Conservation (phyloP, 23 tunicate genomes). For the Diplosoma virens region DNA sequence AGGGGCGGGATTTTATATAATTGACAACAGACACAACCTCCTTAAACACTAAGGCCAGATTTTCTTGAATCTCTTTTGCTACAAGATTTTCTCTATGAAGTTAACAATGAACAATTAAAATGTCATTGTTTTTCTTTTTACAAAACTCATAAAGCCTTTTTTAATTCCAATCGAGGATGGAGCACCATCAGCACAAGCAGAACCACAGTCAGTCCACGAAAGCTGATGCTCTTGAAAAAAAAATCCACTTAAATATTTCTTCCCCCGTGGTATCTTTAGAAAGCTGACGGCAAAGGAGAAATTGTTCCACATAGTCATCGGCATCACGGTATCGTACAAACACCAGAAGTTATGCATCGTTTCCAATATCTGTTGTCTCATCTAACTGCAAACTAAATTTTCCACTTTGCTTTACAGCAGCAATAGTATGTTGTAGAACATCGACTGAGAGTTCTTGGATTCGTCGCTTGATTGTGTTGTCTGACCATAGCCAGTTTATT, state of each 20-base stretch:
- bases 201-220: slow-evolving; percentile 7
- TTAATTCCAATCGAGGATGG: too few relatives aligned
- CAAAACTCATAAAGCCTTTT: too few relatives aligned
- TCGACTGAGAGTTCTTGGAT: slow-evolving; percentile 35
- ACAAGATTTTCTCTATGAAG: slow-evolving; percentile 63
- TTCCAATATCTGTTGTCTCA: too few relatives aligned
- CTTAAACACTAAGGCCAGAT: slow-evolving; percentile 39
- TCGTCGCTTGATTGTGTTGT: slow-evolving; percentile 36
- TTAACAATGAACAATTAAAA: slow-evolving; percentile 40
- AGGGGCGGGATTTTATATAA: slow-evolving; percentile 31
- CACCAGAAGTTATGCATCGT: too few relatives aligned
- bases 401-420: slow-evolving; percentile 44
- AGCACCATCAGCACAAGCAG: slow-evolving; percentile 14
- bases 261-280: background rate
- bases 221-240: slow-evolving; percentile 14
- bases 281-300: slow-evolving; percentile 16
- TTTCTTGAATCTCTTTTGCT: slow-evolving; percentile 21
- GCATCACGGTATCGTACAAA: slow-evolving; percentile 24
- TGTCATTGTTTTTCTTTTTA: background rate
- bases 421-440: slow-evolving; percentile 13
- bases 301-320: too few relatives aligned
- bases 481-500: too few relatives aligned
- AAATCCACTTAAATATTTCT: slow-evolving; percentile 7
- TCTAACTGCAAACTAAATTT: slow-evolving; percentile 42
- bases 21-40: slow-evolving; percentile 54